Evolutionary conservation across 2,113 vertebrate species (phyloP).

Genomic region (Oreocharis arfaki): DNA sequence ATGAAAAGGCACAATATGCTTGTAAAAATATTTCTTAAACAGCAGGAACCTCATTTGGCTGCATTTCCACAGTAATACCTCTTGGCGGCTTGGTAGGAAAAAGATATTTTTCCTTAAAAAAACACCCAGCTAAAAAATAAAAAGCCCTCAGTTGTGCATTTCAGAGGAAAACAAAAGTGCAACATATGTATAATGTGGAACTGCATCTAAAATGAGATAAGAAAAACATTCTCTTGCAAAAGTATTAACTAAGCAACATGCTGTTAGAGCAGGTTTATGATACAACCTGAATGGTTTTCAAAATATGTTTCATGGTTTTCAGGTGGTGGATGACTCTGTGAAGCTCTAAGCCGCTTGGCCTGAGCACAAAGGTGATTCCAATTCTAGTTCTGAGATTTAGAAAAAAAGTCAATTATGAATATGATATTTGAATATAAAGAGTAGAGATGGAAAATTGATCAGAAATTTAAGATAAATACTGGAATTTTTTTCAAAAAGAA

Average conservation of each 20-base stretch:
- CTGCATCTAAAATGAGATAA: conserved; percentile 3
- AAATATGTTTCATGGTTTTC: background rate
- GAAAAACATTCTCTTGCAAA: background rate
- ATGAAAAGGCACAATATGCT: background rate
- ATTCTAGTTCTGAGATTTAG: background rate
- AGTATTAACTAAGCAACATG: background rate
- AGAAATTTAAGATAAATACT: background rate
- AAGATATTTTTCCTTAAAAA: background rate
- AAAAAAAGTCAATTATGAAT: background rate
- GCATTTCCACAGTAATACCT: background rate
- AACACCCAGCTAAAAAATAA: background rate
- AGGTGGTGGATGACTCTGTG: background rate
- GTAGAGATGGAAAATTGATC: background rate
- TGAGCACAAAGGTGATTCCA: background rate
- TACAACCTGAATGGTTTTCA: background rate
- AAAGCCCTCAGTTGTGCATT: background rate
- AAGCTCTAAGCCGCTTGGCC: background rate
- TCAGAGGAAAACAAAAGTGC: background rate
- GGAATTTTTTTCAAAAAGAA: background rate
- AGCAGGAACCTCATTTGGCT: background rate
- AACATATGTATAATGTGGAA: conserved; percentile 5
- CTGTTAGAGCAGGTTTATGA: background rate
- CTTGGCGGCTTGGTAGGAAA: background rate
- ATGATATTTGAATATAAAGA: background rate
- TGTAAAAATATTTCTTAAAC: background rate